Evolutionary conservation across 2,113 vertebrate species (phyloP).

Genomic region (Nerophis ophidion): DNA sequence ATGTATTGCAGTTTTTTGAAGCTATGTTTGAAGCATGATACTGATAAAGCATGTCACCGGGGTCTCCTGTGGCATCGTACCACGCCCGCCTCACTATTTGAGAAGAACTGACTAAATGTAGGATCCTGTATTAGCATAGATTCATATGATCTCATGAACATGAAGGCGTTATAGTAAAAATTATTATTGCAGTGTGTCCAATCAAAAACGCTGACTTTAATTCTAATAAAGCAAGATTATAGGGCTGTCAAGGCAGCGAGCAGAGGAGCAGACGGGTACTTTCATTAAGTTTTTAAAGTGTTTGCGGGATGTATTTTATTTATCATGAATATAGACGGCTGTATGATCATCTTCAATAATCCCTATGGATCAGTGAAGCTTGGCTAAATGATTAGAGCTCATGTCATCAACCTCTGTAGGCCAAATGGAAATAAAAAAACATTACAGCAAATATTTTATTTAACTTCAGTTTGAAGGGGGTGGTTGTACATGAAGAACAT

Average conservation of each 20-base stretch:
- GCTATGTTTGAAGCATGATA: no score
- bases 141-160: no score
- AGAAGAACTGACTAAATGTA: no score
- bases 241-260: neutral
- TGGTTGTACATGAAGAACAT: slow-evolving; percentile 12
- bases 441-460: slow-evolving; percentile 18
- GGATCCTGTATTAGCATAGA: no score
- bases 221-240: neutral
- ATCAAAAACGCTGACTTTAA: neutral
- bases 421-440: neutral
- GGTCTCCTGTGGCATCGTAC: no score
- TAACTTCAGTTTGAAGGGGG: slow-evolving; percentile 19
- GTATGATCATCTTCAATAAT: slow-evolving; percentile 17
- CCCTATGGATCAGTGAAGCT: neutral
- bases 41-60: no score
- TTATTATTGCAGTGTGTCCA: neutral
- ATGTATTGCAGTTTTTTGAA: no score
- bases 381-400: neutral
- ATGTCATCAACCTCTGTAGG: neutral
- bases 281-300: neutral
- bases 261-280: neutral
- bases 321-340: neutral
- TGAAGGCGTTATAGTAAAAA: no score
- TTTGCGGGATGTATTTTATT: neutral
- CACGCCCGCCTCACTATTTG: no score